A percentile compares a stretch with the other conserved stretches of the same genome.
Evolutionary conservation across 1,140 invertebrate species (phyloP).

Genomic region (Drosophila novamexicana): DNA sequence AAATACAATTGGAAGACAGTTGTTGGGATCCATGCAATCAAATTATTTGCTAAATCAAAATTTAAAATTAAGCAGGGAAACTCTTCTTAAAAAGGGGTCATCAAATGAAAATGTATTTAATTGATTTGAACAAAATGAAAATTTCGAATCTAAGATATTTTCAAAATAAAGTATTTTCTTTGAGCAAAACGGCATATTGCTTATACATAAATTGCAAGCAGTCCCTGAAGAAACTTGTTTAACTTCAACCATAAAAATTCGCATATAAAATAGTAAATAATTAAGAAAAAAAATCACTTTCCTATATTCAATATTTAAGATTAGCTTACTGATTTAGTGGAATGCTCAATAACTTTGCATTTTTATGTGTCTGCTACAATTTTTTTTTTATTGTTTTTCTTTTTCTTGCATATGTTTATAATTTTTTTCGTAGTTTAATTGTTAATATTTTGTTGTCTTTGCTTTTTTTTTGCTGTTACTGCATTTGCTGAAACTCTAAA

Average conservation of each 20-base stretch:
- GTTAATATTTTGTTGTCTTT: constrained; percentile 64
- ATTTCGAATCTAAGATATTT: background rate
- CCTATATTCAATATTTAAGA: constrained; percentile 34
- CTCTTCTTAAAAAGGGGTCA: background rate
- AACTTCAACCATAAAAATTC: constrained; percentile 66
- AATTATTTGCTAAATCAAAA: constrained; percentile 34
- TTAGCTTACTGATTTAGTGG: constrained; percentile 47
- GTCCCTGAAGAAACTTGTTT: constrained; percentile 74
- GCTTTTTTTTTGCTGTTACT: constrained; percentile 45
- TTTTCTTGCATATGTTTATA: constrained; percentile 55
- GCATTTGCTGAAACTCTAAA: constrained; percentile 80
- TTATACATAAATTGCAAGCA: constrained; percentile 78
- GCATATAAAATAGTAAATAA: constrained; percentile 75
- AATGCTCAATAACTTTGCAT: constrained; percentile 48
- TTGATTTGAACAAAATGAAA: background rate
- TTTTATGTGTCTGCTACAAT: constrained; percentile 49
- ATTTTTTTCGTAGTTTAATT: constrained; percentile 50
- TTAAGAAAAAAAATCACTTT: constrained; percentile 66
- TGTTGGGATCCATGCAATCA: constrained; percentile 64
- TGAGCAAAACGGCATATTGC: constrained; percentile 79
- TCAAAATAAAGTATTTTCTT: constrained; percentile 17
- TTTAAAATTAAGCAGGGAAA: background rate
- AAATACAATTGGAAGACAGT: constrained; percentile 82
- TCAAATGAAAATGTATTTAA: background rate
- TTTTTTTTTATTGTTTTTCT: constrained; percentile 33